These are phyloP conservation scores for Brachynemurus nebulosus DNA, from an alignment of 2,888 invertebrate species.

Conservation along the genomic window DNA sequence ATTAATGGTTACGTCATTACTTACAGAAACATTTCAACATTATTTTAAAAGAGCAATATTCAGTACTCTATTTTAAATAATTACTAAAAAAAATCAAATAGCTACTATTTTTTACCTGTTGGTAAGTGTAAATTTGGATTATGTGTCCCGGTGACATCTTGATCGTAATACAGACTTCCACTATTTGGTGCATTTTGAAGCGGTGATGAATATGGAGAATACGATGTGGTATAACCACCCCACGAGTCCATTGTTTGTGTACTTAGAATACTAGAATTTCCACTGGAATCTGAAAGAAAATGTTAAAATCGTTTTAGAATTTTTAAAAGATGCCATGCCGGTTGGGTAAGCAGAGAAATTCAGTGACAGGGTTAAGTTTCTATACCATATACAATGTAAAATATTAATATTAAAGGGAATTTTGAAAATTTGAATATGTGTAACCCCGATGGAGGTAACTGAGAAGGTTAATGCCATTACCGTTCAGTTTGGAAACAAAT, in stretches of 20 bases:
- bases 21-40: too few species aligned
- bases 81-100: background rate
- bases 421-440: too few species aligned
- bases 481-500: too few species aligned
- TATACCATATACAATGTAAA: too few species aligned
- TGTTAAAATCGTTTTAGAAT: background rate
- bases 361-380: too few species aligned
- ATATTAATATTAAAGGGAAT: too few species aligned
- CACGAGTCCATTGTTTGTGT: conserved; percentile 24
- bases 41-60: too few species aligned
- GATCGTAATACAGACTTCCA: conserved; percentile 31
- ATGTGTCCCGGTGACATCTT: conserved; percentile 33
- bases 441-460: too few species aligned
- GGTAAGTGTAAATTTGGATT: conserved; percentile 44
- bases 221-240: conserved; percentile 31
- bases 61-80: background rate
- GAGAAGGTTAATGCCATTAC: too few species aligned
- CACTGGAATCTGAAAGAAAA: conserved; percentile 30
- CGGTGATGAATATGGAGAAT: conserved; percentile 40
- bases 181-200: conserved; percentile 31
- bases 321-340: too few species aligned
- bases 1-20: too few species aligned
- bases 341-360: too few species aligned
- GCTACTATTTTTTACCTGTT: conserved; percentile 33
- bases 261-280: conserved; percentile 36